These are phyloP conservation scores for Cyrtorhinus lividipennis DNA, from an alignment of 1,140 invertebrate species.

Conservation along the genomic window DNA sequence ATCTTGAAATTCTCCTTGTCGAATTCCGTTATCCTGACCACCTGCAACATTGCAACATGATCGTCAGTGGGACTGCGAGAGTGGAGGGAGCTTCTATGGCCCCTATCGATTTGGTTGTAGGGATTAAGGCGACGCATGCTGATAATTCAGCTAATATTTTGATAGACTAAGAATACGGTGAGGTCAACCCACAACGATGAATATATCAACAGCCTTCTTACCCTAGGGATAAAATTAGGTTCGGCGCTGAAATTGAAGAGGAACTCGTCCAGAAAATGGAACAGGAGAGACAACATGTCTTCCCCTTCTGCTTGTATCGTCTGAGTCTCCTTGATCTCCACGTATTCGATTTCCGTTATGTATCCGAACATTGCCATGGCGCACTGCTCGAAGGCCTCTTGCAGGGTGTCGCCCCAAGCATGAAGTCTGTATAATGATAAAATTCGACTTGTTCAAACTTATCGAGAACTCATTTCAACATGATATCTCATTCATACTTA, in stretches of 20 bases:
- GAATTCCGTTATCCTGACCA: conserved; percentile 78
- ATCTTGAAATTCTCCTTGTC: conserved; percentile 72
- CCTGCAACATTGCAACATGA: too few relatives aligned
- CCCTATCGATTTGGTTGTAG: too few relatives aligned
- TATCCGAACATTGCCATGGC: conserved; percentile 93
- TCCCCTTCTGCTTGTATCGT: conserved; percentile 65
- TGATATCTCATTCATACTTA: conserved; percentile 39
- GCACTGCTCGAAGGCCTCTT: conserved; percentile 91
- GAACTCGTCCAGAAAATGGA: conserved; percentile 88
- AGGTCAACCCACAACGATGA: too few relatives aligned
- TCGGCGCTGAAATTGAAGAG: conserved; percentile 87
- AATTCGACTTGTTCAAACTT: conserved; percentile 6
- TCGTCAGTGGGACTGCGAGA: too few relatives aligned
- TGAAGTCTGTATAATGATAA: conserved; percentile 47
- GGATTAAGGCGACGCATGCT: too few relatives aligned
- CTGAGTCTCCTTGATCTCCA: conserved; percentile 62
- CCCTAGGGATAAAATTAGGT: conserved; percentile 58
- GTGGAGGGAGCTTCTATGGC: too few relatives aligned
- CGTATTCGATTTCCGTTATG: conserved; percentile 83
- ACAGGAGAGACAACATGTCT: conserved; percentile 72
- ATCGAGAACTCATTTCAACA: background rate
- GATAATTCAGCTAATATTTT: too few relatives aligned
- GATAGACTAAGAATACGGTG: too few relatives aligned
- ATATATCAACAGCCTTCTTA: too few relatives aligned
- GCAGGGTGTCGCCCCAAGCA: conserved; percentile 74